A percentile compares a stretch with the other conserved stretches of the same genome.
Evolutionary conservation across 2,113 vertebrate species (phyloP).

Genomic region (Microtus montanus): DNA sequence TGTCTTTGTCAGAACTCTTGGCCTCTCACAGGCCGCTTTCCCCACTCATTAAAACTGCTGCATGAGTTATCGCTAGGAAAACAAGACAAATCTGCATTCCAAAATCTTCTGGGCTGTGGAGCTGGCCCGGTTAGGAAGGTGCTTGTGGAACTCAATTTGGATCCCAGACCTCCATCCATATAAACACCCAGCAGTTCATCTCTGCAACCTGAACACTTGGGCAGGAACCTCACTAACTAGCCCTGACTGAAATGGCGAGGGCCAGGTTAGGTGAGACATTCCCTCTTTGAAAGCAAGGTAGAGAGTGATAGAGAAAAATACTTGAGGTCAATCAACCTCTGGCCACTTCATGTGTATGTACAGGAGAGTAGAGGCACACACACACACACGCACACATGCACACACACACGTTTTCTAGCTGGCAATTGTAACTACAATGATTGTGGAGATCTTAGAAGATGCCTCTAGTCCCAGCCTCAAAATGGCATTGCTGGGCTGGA

Average conservation of each 20-base stretch:
- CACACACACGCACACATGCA: background rate
- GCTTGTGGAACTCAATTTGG: background rate
- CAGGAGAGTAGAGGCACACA: background rate
- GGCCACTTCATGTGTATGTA: background rate
- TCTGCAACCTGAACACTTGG: too few relatives aligned
- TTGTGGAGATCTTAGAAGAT: background rate
- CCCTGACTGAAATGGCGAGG: background rate
- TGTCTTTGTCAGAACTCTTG: background rate
- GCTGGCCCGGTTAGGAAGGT: too few relatives aligned
- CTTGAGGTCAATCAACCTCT: background rate
- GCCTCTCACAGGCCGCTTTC: background rate
- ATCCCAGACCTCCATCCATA: too few relatives aligned
- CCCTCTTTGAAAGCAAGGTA: background rate
- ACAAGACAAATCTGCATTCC: background rate
- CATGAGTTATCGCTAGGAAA: background rate
- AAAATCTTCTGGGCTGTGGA: background rate
- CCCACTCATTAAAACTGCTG: background rate
- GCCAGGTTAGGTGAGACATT: background rate
- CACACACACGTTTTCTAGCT: background rate
- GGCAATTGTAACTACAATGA: background rate
- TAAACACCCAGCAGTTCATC: background rate
- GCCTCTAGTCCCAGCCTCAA: constrained; percentile 24
- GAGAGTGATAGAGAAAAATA: background rate
- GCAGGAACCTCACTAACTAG: background rate
- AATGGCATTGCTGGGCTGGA: background rate